Base-by-base conservation (phyloP, 2,888 invertebrate species). In the Tachina lurida region DNA sequence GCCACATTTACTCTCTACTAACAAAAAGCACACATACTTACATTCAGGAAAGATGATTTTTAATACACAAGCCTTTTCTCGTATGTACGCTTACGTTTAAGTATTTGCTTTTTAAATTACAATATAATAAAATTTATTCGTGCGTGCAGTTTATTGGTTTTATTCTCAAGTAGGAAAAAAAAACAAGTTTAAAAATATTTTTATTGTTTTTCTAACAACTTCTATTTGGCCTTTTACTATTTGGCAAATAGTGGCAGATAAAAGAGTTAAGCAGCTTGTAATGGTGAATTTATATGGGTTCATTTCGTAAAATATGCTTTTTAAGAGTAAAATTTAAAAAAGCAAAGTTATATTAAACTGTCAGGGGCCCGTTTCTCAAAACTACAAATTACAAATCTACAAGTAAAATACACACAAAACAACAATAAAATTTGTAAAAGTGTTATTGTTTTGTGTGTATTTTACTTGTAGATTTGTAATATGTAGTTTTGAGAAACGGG, bases 111-210 rank as follows among this genome's bases (percentile, higher is more conserved):
- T 17, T 43, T 41, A 54, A 62, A 62, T 70, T 65, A 70, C 49
- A 67, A 41, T 58, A 68, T 71, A 82, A 82, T 56, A 60, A 87
- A 77, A 77, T 76, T 62, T 77, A 52, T 77, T 85, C 58, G 63
- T 84, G 87, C 80, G 65, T 77, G 80, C 68, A 74, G 68, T 77
- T 87, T 80, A 80, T 83, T 73, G 82, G 60, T 74, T 83, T 83
- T 58, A 67, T 13, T 58, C 54, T 5, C 4, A 49, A 49, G 10
- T 17, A 52, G 52, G 4, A 56, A 56, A 9, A 56, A 9, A 56
- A 56, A 56, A 7, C 1, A 31, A 58, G 31, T 58, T 31, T 31
- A 8, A 49, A n/a, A 31, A 49, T 12, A 22, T 58, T 19, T 54
- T 19, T 4, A 19, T 54, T 19, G 8, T 58, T 67, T 31, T 67